Percentiles rank a stretch among this genome's conserved stretches.
These are phyloP conservation scores for Cephus runcator DNA, from an alignment of 2,888 invertebrate species.

Conservation along the genomic window DNA sequence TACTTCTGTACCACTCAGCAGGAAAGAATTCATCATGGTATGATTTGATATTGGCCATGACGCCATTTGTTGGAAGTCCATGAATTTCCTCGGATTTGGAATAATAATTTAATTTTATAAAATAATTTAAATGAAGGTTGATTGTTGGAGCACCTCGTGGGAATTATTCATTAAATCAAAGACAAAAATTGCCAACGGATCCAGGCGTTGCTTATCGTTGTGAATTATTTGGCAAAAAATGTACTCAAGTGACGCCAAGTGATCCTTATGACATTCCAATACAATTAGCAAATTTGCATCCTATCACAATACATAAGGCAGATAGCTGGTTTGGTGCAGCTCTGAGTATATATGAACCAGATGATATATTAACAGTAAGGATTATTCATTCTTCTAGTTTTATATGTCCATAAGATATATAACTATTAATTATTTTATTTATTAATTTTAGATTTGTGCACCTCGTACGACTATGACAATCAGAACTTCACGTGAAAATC, in stretches of 20 bases:
- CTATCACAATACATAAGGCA: conserved; percentile 54
- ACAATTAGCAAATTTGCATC: conserved; percentile 18
- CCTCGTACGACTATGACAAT: conserved; percentile 40
- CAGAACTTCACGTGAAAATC: conserved; percentile 4
- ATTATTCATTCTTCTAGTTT: conserved; percentile 1
- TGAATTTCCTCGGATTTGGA: no score
- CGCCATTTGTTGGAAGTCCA: no score
- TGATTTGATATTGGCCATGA: neutral
- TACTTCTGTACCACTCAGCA: conserved; percentile 29
- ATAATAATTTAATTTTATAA: no score
- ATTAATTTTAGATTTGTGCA: conserved; percentile 40
- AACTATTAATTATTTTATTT: no score
- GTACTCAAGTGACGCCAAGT: conserved; percentile 26
- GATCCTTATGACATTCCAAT: conserved; percentile 25
- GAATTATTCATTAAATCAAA: conserved; percentile 59
- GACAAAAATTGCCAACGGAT: conserved; percentile 63
- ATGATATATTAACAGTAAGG: conserved; percentile 51
- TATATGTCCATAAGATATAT: neutral
- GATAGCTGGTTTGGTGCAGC: conserved; percentile 68
- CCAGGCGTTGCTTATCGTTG: conserved; percentile 71
- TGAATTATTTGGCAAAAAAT: conserved; percentile 19
- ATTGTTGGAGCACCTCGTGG: conserved; percentile 69
- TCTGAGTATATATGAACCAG: conserved; percentile 64
- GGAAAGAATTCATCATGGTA: neutral
- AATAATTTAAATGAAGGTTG: conserved; percentile 54